phyloP scores from a whole-genome alignment of 2,797 vertebrate genomes.

The Gephyroberyx darwinii region DNA sequence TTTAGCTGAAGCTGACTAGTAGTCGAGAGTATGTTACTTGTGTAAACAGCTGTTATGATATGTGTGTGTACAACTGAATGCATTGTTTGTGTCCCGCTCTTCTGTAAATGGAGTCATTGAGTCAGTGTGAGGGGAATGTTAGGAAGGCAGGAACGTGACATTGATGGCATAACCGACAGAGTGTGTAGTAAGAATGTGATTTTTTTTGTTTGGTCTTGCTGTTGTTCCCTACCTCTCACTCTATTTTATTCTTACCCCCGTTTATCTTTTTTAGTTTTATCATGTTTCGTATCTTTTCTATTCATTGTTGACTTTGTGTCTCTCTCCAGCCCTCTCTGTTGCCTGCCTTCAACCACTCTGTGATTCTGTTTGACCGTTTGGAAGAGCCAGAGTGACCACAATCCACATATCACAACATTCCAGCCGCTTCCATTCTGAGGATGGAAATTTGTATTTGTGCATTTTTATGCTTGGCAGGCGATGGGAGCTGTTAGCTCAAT shows the following conservation, averaged over 20 bases:
- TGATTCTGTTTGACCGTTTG: constrained; percentile 56
- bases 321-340: constrained; percentile 29
- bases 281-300: constrained; percentile 19
- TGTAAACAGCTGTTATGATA: constrained; percentile 73
- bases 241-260: not conserved
- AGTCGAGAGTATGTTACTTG: constrained; percentile 70
- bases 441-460: constrained; percentile 48
- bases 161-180: constrained; percentile 21
- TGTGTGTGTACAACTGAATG: constrained; percentile 33
- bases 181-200: not conserved
- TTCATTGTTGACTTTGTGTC: constrained; percentile 14
- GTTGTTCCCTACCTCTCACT: not conserved
- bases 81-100: constrained; percentile 18
- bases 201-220: not conserved
- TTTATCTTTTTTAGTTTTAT: constrained; percentile 5
- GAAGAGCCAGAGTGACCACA: constrained; percentile 58
- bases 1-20: constrained; percentile 69
- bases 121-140: constrained; percentile 32
- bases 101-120: constrained; percentile 48
- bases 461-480: constrained; percentile 72
- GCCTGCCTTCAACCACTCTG: constrained; percentile 40
- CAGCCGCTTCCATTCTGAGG: constrained; percentile 42
- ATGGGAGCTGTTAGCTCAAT: constrained; percentile 52
- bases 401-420: constrained; percentile 68
- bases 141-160: constrained; percentile 18